Percentiles rank a stretch among this genome's conserved stretches.
Conservation (phyloP, 1,140 invertebrate species). For the Cardiocondyla obscurior region DNA sequence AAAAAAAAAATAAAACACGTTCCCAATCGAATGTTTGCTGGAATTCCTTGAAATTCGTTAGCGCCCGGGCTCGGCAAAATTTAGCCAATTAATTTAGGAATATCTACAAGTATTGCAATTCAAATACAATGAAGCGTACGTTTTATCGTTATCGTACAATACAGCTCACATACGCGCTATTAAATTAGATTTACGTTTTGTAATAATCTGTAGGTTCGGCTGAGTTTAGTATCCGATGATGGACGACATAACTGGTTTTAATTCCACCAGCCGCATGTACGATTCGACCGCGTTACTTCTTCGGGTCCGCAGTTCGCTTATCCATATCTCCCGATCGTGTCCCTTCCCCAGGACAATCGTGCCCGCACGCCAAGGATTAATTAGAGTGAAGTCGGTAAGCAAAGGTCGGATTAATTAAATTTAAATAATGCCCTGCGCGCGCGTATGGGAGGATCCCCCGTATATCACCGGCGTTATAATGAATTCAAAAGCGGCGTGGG, state of each 20-base stretch:
- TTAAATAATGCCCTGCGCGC: constrained; percentile 31
- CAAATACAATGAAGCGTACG: neutral
- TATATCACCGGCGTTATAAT: constrained; percentile 25
- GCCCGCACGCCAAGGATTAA: neutral
- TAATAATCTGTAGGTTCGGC: neutral
- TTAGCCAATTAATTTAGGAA: constrained; percentile 12
- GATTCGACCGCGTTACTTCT: neutral
- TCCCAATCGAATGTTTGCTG: neutral
- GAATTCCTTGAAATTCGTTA: neutral
- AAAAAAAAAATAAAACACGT: no score
- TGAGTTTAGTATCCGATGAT: neutral
- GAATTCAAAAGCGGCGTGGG: constrained; percentile 36
- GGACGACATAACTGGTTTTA: neutral
- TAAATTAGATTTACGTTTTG: neutral
- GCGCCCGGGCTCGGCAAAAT: neutral
- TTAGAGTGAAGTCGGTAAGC: constrained; percentile 26
- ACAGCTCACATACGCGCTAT: neutral
- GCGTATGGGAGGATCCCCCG: neutral
- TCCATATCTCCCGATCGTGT: neutral
- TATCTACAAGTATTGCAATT: neutral
- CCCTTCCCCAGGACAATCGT: neutral
- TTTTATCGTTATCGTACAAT: neutral
- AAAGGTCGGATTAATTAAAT: constrained; percentile 40
- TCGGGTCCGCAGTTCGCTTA: neutral
- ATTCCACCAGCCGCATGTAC: neutral